phyloP scores from a whole-genome alignment of 2,113 vertebrate genomes.

The Lethenteron camtschaticum region DNA sequence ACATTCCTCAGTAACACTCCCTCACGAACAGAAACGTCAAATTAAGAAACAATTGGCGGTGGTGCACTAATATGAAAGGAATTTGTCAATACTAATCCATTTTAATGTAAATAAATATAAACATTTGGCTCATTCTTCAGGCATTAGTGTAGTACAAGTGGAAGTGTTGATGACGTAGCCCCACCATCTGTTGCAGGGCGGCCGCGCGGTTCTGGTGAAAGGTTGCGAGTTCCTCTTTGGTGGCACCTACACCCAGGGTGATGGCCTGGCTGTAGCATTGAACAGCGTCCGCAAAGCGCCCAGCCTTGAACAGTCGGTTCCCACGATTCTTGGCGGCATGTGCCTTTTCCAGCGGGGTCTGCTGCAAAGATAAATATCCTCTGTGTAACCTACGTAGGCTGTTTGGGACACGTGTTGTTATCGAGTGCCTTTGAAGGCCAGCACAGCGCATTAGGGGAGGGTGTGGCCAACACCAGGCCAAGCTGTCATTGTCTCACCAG shows the following conservation, averaged over 20 bases:
- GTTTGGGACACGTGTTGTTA: no score
- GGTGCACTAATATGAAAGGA: not conserved
- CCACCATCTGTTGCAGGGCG: not conserved
- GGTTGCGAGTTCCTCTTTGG: not conserved
- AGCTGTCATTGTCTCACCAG: no score
- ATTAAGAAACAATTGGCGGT: not conserved
- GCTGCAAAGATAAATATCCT: not conserved
- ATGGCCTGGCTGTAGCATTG: constrained; percentile 6
- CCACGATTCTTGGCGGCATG: not conserved
- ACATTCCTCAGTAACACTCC: not conserved
- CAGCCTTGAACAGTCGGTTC: not conserved
- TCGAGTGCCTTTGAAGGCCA: no score
- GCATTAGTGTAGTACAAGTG: no score
- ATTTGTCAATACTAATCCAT: not conserved
- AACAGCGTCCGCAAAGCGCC: not conserved
- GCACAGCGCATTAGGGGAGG: no score
- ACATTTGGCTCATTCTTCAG: not conserved
- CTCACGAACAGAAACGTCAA: not conserved
- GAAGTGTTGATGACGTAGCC: no score
- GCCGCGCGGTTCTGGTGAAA: constrained; percentile 1
- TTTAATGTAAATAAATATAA: not conserved
- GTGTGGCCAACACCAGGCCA: no score
- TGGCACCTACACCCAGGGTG: not conserved
- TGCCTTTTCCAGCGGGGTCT: constrained; percentile 1
- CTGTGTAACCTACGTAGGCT: no score